These are phyloP conservation scores for Trilocha varians DNA, from an alignment of 2,888 invertebrate species.

Conservation along the genomic window DNA sequence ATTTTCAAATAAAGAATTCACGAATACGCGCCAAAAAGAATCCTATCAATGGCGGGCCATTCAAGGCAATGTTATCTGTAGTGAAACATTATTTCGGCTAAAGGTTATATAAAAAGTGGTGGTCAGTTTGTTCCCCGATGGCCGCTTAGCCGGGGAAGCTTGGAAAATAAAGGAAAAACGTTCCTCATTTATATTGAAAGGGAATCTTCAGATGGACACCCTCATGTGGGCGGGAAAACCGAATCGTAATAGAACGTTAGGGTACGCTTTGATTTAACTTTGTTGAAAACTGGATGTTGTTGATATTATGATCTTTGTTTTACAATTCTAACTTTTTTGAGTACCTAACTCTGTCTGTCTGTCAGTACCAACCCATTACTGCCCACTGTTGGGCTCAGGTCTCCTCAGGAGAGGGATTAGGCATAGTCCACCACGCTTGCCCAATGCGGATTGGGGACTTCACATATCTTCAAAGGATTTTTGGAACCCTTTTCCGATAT, in stretches of 20 bases:
- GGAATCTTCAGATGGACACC: conserved; percentile 27
- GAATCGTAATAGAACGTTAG: background rate
- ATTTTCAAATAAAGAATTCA: background rate
- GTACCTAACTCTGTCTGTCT: no score
- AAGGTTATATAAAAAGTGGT: conserved; percentile 48
- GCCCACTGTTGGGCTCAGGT: no score
- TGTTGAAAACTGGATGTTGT: no score
- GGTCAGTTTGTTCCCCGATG: conserved; percentile 41
- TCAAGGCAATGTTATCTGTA: conserved; percentile 41
- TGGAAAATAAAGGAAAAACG: conserved; percentile 50
- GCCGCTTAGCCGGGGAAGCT: conserved; percentile 52
- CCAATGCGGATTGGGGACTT: no score
- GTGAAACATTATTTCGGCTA: conserved; percentile 33
- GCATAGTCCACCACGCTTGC: no score
- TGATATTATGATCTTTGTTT: no score
- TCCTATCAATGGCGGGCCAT: conserved; percentile 14
- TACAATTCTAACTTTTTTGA: no score
- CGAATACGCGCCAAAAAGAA: background rate
- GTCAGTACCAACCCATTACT: no score
- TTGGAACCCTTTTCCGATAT: no score
- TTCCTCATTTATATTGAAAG: conserved; percentile 61
- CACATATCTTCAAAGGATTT: no score
- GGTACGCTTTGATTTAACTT: background rate
- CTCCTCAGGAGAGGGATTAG: no score
- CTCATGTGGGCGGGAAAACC: conserved; percentile 11